These are phyloP conservation scores for Tenebrio molitor DNA, from an alignment of 1,140 invertebrate species.

Conservation along the genomic window DNA sequence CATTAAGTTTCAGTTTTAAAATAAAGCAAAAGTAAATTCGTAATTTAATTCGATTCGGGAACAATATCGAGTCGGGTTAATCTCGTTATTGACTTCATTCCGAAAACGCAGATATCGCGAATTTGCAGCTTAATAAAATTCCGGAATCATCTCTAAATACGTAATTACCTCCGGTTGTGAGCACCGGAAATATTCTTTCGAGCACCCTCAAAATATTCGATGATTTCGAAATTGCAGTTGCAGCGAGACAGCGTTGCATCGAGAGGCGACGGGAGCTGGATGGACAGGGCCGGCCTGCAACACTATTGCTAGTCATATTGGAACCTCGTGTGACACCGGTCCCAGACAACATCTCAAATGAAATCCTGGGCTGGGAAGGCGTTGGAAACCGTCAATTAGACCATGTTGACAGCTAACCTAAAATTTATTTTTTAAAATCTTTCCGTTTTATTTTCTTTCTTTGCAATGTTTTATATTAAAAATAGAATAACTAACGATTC, in stretches of 20 bases:
- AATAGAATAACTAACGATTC: too few relatives aligned
- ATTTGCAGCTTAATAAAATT: conserved; percentile 31
- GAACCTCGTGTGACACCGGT: too few relatives aligned
- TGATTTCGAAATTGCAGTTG: conserved; percentile 30
- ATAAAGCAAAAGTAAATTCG: conserved; percentile 30
- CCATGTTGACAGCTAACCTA: too few relatives aligned
- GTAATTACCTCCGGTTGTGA: conserved; percentile 21
- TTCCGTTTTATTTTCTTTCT: too few relatives aligned
- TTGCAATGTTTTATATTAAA: too few relatives aligned
- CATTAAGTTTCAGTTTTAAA: not conserved
- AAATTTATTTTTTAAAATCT: too few relatives aligned
- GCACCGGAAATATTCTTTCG: conserved; percentile 20
- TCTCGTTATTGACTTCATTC: conserved; percentile 27
- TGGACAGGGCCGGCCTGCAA: too few relatives aligned
- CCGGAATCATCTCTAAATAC: conserved; percentile 23
- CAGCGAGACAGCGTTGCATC: not conserved
- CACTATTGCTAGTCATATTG: too few relatives aligned
- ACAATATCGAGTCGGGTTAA: conserved; percentile 23
- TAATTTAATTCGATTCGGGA: conserved; percentile 26
- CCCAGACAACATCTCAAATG: too few relatives aligned
- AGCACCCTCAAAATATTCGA: conserved; percentile 12
- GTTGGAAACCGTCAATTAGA: too few relatives aligned
- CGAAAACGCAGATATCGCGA: conserved; percentile 28
- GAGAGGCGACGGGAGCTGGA: too few relatives aligned
- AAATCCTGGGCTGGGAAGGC: too few relatives aligned